Conservation (phyloP, 2,888 invertebrate genomes). For the Stomorhina lunata region DNA sequence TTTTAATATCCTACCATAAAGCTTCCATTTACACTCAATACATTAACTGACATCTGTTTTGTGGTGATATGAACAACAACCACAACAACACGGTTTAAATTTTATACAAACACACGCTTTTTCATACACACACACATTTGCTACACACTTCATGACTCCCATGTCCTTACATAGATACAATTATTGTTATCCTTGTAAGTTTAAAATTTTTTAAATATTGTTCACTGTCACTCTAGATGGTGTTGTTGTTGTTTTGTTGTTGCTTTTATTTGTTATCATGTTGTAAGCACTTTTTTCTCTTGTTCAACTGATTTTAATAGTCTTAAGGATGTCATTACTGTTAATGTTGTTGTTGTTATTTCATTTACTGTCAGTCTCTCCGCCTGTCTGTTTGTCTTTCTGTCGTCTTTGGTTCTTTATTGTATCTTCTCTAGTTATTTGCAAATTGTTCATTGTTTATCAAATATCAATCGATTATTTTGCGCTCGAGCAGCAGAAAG, state of each 20-base stretch:
- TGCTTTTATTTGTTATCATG: slow-evolving; percentile 30
- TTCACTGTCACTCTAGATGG: background rate
- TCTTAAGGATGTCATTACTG: background rate
- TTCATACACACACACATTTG: background rate
- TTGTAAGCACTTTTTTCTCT: background rate
- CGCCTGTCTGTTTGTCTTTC: too few relatives aligned
- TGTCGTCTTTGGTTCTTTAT: background rate
- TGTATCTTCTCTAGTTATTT: background rate
- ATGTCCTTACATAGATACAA: background rate
- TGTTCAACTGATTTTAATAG: background rate
- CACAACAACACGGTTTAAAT: background rate
- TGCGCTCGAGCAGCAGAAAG: background rate
- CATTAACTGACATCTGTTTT: slow-evolving; percentile 58
- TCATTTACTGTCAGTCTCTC: too few relatives aligned
- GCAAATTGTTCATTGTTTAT: background rate
- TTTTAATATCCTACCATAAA: background rate
- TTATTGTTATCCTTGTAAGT: slow-evolving; percentile 29
- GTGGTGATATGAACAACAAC: slow-evolving; percentile 42
- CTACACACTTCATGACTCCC: background rate
- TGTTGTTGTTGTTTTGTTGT: background rate
- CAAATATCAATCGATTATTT: slow-evolving; percentile 18
- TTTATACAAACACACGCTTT: background rate
- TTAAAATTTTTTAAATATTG: slow-evolving; percentile 4
- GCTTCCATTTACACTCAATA: slow-evolving; percentile 49
- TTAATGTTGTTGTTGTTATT: background rate